Evolutionary conservation across 1,140 invertebrate species (phyloP).

Genomic region (Caenorhabditis tropicalis): DNA sequence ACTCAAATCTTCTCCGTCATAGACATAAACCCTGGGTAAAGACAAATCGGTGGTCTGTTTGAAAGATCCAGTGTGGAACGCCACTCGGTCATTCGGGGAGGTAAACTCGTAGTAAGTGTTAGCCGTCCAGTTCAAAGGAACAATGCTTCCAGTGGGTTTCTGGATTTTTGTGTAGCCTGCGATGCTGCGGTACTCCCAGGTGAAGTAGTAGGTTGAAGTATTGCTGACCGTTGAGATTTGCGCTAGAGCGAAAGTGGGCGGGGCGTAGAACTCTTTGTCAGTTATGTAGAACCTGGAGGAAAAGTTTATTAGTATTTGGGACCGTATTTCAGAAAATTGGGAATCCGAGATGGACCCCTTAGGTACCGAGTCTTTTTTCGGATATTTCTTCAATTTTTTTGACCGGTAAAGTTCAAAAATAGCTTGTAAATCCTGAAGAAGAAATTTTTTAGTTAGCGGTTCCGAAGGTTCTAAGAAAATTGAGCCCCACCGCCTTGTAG

Average conservation of each 20-base stretch:
- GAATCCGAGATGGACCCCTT: too few species aligned
- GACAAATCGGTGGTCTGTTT: background rate
- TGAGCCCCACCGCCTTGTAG: too few species aligned
- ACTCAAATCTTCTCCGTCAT: slow-evolving; percentile 10
- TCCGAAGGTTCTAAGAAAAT: too few species aligned
- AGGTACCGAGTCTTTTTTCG: too few species aligned
- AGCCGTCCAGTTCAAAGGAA: background rate
- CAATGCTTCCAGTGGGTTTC: background rate
- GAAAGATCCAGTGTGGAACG: background rate
- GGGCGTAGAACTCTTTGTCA: background rate
- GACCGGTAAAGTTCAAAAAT: too few species aligned
- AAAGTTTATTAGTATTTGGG: too few species aligned
- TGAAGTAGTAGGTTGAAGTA: background rate
- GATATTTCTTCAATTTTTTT: too few species aligned
- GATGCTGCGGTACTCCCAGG: background rate
- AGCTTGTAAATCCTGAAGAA: too few species aligned
- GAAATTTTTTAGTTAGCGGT: too few species aligned
- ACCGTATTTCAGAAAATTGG: too few species aligned
- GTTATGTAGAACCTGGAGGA: background rate
- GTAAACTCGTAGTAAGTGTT: background rate
- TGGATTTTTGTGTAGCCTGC: background rate
- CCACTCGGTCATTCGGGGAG: background rate
- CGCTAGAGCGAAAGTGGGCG: background rate
- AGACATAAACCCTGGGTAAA: background rate
- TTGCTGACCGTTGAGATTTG: background rate